Evolutionary conservation across 2,888 invertebrate species (phyloP).

Genomic region (Lymantria dispar): DNA sequence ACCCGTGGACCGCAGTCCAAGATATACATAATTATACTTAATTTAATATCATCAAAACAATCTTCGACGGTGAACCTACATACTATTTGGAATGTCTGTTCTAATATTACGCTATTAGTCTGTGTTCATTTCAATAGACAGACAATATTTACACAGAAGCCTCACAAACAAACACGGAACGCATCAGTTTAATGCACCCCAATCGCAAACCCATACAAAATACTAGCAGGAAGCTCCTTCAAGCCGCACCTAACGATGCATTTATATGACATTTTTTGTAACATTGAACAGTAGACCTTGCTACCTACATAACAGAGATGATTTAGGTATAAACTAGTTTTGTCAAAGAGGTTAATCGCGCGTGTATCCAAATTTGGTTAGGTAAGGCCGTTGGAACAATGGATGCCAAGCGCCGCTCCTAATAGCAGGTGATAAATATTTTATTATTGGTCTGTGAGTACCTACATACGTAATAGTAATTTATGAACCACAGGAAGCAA

Average conservation of each 20-base stretch:
- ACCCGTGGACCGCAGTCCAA: no score
- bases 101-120: no score
- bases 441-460: no score
- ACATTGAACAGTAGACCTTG: conserved; percentile 31
- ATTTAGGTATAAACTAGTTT: neutral
- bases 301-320: conserved; percentile 24
- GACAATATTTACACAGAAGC: no score
- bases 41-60: no score
- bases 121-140: no score
- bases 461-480: no score
- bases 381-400: conserved; percentile 19
- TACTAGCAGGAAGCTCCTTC: conserved; percentile 15
- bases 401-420: conserved; percentile 4
- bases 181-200: neutral
- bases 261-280: conserved; percentile 18
- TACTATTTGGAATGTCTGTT: no score
- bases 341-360: conserved; percentile 5
- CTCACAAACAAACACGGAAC: no score
- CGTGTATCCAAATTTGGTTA: conserved; percentile 14
- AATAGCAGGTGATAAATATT: conserved; percentile 3
- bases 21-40: no score
- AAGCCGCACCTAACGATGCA: conserved; percentile 16
- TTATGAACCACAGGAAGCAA: no score
- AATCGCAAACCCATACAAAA: conserved; percentile 13
- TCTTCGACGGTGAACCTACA: no score